Base-by-base conservation (phyloP, 30 jellyfish, hydroid and myxozoan genomes). In the Mastigias papua region DNA sequence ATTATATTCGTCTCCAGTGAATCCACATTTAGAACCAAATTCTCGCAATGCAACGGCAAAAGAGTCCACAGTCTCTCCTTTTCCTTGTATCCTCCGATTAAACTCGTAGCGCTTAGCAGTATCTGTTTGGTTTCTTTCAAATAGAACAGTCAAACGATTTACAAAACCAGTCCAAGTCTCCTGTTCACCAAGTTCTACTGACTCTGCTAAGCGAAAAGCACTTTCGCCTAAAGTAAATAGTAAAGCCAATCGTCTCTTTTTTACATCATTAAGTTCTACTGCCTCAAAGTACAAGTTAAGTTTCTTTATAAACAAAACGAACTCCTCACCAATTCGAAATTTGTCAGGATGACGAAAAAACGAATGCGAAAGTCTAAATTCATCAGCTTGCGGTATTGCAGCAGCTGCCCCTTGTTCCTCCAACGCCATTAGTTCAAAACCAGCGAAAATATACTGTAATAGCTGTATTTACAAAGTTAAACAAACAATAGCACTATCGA, bases 131-230 rank as follows among this genome's bases (percentile, higher is more conserved):
- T 62, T 62, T 62, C 73, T 10, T 16, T 62, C 73, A 29, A 29
- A 62, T 29, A 62, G 16, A 25, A 29, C 16, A 3, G 73, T 62
- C 32, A 62, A 22, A 29, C 73, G 34, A 25, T 62, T 29, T 62
- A 25, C 34, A 25, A 22, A 6, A 29, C 32, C 16, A 29, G 32
- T 22, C 34, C 54, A 37, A 37, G 54, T 37, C 11, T 69, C 58
- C 23, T 33, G 48, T 25, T 69, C 50, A 19, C 28, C 28, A 30
- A 69, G 34, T 28, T 23, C 28, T 20, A 69, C 80, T 30, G 58
- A 34, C 34, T 69, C 80, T 4, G 80, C 80, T 28, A 69, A 34
- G 26, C 66, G 37, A 34, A 69, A 69, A 69, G 80, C 80, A 34
- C 23, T 33, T 69, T 69, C 80, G 15, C 58, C 28, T 33, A 69